phyloP scores from a whole-genome alignment of 2,113 vertebrate genomes.

The Caloenas nicobarica region DNA sequence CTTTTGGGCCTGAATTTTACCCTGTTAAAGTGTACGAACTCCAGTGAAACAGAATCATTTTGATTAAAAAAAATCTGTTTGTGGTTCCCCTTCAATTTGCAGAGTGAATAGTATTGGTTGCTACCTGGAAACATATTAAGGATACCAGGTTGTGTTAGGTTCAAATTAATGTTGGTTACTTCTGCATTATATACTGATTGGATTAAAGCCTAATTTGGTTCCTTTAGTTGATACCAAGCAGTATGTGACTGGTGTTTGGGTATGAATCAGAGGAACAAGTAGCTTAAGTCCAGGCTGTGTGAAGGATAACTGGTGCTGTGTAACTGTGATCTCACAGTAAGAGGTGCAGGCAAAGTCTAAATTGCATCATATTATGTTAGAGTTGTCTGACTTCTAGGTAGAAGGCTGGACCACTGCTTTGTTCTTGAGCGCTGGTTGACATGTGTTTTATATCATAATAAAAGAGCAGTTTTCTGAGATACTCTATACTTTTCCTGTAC shows the following conservation, averaged over 20 bases:
- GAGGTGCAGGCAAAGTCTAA: neutral
- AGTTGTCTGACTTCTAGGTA: neutral
- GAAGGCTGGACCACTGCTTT: neutral
- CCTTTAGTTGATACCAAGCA: neutral
- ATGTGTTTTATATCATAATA: neutral
- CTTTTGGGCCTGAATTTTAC: neutral
- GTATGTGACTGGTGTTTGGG: neutral
- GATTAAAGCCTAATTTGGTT: neutral
- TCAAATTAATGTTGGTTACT: neutral
- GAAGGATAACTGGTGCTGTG: neutral
- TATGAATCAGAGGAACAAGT: neutral
- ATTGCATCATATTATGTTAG: neutral
- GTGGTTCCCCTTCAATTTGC: neutral
- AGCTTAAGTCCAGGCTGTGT: neutral
- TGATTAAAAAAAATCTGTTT: neutral
- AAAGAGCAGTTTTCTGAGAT: conserved; percentile 7
- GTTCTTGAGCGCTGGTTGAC: neutral
- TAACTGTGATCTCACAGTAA: neutral
- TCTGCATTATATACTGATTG: neutral
- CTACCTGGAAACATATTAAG: neutral
- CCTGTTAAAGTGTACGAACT: neutral
- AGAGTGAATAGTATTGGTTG: neutral
- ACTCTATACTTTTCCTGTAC: neutral
- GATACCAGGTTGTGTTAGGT: neutral
- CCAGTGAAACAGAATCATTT: neutral